These are phyloP conservation scores for Cynodonichthys magdalenae DNA, from an alignment of 2,797 vertebrate species.

Conservation along the genomic window DNA sequence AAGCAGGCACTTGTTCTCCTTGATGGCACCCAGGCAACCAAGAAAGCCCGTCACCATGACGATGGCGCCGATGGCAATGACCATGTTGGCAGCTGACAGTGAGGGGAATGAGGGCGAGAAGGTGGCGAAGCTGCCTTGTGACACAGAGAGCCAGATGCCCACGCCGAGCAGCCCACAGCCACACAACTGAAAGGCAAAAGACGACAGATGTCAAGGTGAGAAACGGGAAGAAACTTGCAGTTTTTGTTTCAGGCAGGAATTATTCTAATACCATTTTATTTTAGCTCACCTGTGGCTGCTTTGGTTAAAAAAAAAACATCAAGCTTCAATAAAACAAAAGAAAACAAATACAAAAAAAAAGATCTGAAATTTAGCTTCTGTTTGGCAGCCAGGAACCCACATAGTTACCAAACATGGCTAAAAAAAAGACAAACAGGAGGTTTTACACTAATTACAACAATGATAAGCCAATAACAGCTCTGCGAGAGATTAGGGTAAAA, in stretches of 20 bases:
- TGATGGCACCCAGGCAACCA: constrained; percentile 98
- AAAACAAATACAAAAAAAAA: no score
- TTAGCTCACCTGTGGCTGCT: not conserved
- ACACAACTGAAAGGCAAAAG: constrained; percentile 84
- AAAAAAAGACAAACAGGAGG: constrained; percentile 27
- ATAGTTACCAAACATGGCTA: constrained; percentile 39
- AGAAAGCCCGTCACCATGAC: constrained; percentile 98
- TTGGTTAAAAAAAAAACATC: not conserved
- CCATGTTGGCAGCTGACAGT: constrained; percentile 95
- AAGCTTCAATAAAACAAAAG: not conserved
- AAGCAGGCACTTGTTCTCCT: constrained; percentile 99
- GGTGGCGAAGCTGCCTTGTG: constrained; percentile 98
- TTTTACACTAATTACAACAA: constrained; percentile 58
- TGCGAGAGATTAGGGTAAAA: constrained; percentile 55
- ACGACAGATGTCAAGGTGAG: constrained; percentile 46
- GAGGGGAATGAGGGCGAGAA: constrained; percentile 98
- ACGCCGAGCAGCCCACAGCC: constrained; percentile 97
- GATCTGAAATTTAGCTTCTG: constrained; percentile 23
- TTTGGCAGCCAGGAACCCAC: constrained; percentile 10
- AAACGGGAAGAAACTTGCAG: not conserved
- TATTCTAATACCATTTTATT: constrained; percentile 2
- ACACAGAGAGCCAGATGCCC: constrained; percentile 98
- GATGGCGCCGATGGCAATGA: constrained; percentile 92
- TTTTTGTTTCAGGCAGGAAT: constrained; percentile 1
- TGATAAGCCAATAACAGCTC: constrained; percentile 59